Evolutionary conservation across 1,140 invertebrate genomes (phyloP), one percentile per base, ranked within the genome.

Genomic region (Oryctes rhinoceros): DNA sequence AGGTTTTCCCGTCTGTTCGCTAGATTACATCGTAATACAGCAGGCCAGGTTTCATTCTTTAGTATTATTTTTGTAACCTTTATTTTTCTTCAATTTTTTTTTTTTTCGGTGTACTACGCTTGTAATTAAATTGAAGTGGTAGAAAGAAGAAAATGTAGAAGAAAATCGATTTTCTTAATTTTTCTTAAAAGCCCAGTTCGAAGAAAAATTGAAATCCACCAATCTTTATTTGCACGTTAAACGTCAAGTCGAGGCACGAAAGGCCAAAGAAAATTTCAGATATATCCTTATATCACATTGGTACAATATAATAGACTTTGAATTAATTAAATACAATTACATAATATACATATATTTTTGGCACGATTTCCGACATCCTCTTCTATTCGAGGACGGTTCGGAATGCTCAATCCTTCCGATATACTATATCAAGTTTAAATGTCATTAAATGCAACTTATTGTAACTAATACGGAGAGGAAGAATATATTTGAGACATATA

Each of bases 341-440:
- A 59, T 59, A 59, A 59, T 59, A 59, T 59, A 59, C 53, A 59
- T 59, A 59, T 59, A 18, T 59, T 59, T 59, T 59, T 59, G 53
- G 53, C 53, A 59, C 53, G 53, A 59, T 18, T 53, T 53, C 49
- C 49, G 49, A 53, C 4, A 44, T 10, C 39, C 39, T 30, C 24
- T 30, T 30, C 24, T 53, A 15, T 53, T 13, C 4, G 0, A 30
- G 24, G 24, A 30, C 4, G n/a, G n/a, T 53, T 53, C 49, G 49
- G 49, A 53, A 53, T 59, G 53, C 53, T 18, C 53, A 59, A 59
- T 18, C n/a, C 18, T 18, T 18, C n/a, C 53, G 3, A 59, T 59
- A n/a, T 59, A 18, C 53, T 59, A 59, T 18, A 59, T 18, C 5
- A 59, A 18, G 6, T 6, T 18, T 59, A 3, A 18, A 18, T 59